Percentiles rank a stretch among this genome's conserved stretches.
Evolutionary conservation across 2,888 invertebrate genomes (phyloP).

Genomic region (Andrena bucephala): DNA sequence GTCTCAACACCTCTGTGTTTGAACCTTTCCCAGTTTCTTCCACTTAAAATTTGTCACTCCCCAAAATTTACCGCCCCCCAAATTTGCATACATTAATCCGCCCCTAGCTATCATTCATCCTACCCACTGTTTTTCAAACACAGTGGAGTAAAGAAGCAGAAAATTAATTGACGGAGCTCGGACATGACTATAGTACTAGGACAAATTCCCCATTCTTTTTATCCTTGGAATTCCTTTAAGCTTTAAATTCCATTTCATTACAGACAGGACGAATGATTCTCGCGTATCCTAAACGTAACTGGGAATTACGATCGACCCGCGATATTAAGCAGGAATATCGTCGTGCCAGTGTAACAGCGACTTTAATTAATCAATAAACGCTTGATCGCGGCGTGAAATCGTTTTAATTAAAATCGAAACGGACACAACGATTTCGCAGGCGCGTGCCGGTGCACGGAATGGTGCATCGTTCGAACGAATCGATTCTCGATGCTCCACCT

Average conservation of each 20-base stretch:
- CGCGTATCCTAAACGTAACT: not conserved
- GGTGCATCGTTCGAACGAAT: not conserved
- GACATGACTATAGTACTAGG: too few species aligned
- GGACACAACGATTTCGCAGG: constrained; percentile 2
- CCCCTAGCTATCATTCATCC: too few species aligned
- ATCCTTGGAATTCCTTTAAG: not conserved
- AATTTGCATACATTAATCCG: too few species aligned
- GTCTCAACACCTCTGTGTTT: too few species aligned
- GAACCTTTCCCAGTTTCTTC: too few species aligned
- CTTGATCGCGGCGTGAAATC: constrained; percentile 25
- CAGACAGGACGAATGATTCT: not conserved
- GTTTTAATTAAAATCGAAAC: constrained; percentile 37
- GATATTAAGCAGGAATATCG: not conserved
- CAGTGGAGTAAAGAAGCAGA: too few species aligned
- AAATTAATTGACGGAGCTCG: too few species aligned
- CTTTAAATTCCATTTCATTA: not conserved
- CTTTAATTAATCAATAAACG: constrained; percentile 42
- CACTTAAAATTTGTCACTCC: too few species aligned
- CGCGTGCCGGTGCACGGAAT: not conserved
- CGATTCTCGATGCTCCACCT: not conserved
- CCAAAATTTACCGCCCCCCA: too few species aligned
- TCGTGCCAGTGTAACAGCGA: not conserved
- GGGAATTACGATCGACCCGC: constrained; percentile 8
- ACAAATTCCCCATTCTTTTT: not conserved
- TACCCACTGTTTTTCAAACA: too few species aligned